Evolutionary conservation across 2,888 invertebrate genomes (phyloP).

Genomic region (Troilus luridus): DNA sequence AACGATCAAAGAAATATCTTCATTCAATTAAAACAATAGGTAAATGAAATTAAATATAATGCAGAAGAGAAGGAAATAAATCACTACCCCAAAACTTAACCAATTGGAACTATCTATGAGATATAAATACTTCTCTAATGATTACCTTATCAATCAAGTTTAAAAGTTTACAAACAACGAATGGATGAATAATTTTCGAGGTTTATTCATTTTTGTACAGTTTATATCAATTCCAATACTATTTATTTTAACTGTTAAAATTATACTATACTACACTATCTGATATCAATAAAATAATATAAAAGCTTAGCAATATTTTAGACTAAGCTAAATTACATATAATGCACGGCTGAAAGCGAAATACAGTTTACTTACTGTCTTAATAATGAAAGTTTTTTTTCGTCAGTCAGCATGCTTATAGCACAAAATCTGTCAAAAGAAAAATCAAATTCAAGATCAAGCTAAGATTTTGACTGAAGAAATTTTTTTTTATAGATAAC

Average conservation of each 20-base stretch:
- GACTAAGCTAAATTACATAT: neutral
- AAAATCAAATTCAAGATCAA: slow-evolving; percentile 23
- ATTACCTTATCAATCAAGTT: neutral
- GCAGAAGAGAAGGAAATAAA: no score
- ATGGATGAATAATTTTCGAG: neutral
- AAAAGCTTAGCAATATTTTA: slow-evolving; percentile 7
- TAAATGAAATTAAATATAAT: no score
- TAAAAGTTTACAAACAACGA: neutral
- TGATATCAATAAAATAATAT: neutral
- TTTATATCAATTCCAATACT: slow-evolving; percentile 1
- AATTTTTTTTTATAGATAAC: neutral
- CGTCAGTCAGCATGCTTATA: slow-evolving; percentile 17
- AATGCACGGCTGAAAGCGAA: slow-evolving; percentile 2
- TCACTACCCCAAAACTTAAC: no score
- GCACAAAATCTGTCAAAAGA: slow-evolving; percentile 33
- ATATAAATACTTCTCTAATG: neutral
- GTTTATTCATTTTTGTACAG: neutral
- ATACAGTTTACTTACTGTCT: slow-evolving; percentile 28
- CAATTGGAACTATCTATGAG: no score
- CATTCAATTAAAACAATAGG: no score
- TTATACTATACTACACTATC: neutral
- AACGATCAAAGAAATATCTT: no score
- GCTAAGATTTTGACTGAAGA: neutral
- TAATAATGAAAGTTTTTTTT: slow-evolving; percentile 2
- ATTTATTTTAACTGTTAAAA: neutral